Base-by-base conservation (phyloP, 2,113 vertebrate species). In the Thamnaconus septentrionalis region DNA sequence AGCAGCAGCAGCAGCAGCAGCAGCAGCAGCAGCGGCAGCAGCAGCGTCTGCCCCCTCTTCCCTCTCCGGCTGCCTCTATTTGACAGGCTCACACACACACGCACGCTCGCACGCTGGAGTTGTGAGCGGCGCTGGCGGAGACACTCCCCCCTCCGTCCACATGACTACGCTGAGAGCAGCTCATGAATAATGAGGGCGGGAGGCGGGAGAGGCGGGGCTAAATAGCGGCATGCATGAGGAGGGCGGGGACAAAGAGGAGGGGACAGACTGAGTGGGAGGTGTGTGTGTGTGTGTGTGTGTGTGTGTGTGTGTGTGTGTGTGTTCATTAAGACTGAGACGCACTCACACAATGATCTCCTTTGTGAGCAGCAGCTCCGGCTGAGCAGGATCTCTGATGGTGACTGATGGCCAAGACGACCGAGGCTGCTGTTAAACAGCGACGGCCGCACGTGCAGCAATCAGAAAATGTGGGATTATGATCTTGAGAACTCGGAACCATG, bases 101-200 rank as follows among this genome's bases (percentile, higher is more conserved):
- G n/a, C 78, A 92, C 91, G 81, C 89, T 91, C 78, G 65, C 87
- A 73, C 51, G 88, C 91, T 44, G 82, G 93, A 94, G 93, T 96
- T 95, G 88, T 93, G 91, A 90, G 93, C 93, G 94, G 89, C 91
- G 91, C 92, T 94, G 90, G 76, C 91, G 79, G 89, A 92, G 95
- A 95, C 94, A 96, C 94, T 93, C 95, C 95, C 90, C 94, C 94
- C 91, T 87, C 88, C 83, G 89, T 90, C 90, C 94, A 95, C 95
- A 96, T 94, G 94, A 96, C 94, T 92, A 94, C 94, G 86, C 90
- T 87, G 91, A 93, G 88, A 93, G 90, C 92, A 93, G 83, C 92
- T 95, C 93, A 94, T 98, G 94, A 96, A 98, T 98, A 95, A 93
- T 94, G 92, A 93, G 91, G 89, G 68, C 1, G 18, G 2, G 18